Evolutionary conservation across 2,888 invertebrate species (phyloP).

Genomic region (Sturmia bella): DNA sequence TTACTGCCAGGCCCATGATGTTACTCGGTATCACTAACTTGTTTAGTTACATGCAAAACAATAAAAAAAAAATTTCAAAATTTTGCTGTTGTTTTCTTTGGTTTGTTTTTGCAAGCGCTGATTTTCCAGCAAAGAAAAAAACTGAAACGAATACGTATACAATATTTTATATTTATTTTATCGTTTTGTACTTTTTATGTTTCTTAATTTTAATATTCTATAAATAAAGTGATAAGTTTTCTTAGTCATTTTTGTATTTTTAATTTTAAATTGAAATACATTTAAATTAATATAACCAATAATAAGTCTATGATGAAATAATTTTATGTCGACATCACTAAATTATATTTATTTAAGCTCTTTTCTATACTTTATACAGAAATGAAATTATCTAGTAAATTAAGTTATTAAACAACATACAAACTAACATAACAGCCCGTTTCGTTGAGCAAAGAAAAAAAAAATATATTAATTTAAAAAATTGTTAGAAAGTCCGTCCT

Average conservation of each 20-base stretch:
- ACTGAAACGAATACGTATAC: no score
- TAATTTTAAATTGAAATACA: constrained; percentile 30
- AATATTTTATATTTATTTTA: constrained; percentile 13
- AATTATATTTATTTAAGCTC: constrained; percentile 25
- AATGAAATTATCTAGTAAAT: neutral
- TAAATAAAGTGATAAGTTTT: constrained; percentile 61
- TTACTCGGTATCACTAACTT: no score
- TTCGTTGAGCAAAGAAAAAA: constrained; percentile 2
- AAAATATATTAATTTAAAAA: constrained; percentile 34
- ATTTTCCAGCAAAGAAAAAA: no score
- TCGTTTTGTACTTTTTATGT: constrained; percentile 38
- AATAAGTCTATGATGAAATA: constrained; percentile 40
- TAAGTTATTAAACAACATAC: neutral
- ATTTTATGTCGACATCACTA: constrained; percentile 25
- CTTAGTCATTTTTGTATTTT: constrained; percentile 59
- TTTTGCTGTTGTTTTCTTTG: no score
- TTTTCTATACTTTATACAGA: constrained; percentile 17
- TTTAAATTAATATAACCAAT: constrained; percentile 29
- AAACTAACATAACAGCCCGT: neutral
- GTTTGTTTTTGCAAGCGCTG: no score
- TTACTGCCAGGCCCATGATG: no score
- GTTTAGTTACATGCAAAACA: no score
- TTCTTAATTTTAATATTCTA: constrained; percentile 21
- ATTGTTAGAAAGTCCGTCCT: constrained; percentile 68
- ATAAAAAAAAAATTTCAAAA: no score